Evolutionary conservation across 2,888 invertebrate species (phyloP), one percentile per base, ranked within the genome.

Genomic region (Agrotis clavis): DNA sequence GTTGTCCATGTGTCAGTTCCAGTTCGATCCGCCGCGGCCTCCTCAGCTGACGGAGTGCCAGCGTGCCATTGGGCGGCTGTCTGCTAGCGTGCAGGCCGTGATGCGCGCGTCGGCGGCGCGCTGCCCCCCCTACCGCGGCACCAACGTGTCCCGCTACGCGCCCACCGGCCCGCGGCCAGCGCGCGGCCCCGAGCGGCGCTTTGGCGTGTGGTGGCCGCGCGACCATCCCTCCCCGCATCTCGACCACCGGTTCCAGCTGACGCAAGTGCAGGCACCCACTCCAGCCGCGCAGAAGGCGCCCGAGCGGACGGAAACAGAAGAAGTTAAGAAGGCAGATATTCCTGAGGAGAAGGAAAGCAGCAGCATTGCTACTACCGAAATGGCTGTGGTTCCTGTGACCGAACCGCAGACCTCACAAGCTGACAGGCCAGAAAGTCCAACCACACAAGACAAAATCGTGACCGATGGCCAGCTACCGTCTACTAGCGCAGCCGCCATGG

Each of bases 111-210:
- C 93, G 6, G 91, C 93, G 1, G 91, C 91, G 41, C 92, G 95
- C 53, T 93, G 92, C 71, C 92, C 92, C 0, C 93, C 93, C 7
- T 96, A 96, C 86, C 91, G 96, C 54, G 95, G 94, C 67, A 94
- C 95, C 73, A 94, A 95, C 82, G 92, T 95, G 67, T 93, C 93
- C 74, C 91, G 95, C 30, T 95, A 94, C 88, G 93, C 95, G 41
- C 95, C 95, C 73, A 94, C 95, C 25, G 92, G 91, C 48, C 94
- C 90, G 74, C 90, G 95, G 16, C 94, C 94, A 0, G 84, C 91
- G 35, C 91, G 94, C 35, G 90, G 88, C 67, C 91, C 92, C 35
- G 95, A 95, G 72, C 88, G 92, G 66, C 91, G 93, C 65, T 93
- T 91, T 84, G 91, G 91, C 66, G 88, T 93, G 73, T 94, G 94